Percentiles rank a stretch among this genome's conserved stretches.
Conservation (phyloP, 2,888 invertebrate species). For the Amphipyra berbera region DNA sequence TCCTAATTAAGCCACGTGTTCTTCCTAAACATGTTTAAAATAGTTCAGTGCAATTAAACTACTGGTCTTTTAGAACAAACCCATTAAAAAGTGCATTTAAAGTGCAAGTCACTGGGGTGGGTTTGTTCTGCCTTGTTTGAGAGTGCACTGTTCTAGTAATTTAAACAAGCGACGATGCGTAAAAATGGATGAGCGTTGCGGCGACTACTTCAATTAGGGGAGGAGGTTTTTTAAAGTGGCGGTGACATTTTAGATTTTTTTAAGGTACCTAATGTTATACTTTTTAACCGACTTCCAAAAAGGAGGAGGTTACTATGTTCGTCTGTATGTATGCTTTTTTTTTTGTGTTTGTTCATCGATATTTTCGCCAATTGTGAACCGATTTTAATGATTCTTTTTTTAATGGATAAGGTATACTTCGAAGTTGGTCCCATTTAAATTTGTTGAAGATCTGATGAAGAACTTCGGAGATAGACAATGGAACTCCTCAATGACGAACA, state of each 20-base stretch:
- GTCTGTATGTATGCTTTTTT: no score
- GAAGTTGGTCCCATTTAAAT: no score
- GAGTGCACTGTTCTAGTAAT: constrained; percentile 77
- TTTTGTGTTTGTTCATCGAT: no score
- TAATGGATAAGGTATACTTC: no score
- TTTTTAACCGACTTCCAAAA: no score
- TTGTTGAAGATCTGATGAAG: no score
- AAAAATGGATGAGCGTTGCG: constrained; percentile 77
- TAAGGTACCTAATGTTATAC: background rate
- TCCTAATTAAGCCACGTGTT: constrained; percentile 51
- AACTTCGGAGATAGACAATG: no score
- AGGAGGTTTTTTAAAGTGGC: constrained; percentile 57
- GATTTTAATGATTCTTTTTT: no score
- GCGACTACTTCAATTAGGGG: constrained; percentile 72
- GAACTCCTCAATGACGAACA: no score
- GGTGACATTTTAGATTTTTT: constrained; percentile 39
- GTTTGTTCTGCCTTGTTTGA: constrained; percentile 71
- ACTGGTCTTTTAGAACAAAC: constrained; percentile 72
- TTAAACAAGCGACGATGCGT: constrained; percentile 81
- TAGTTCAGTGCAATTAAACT: constrained; percentile 72
- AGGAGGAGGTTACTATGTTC: no score
- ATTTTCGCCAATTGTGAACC: no score
- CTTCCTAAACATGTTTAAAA: constrained; percentile 55
- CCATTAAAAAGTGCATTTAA: constrained; percentile 85
- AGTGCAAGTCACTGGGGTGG: constrained; percentile 85